Conservation (phyloP, 1,140 invertebrate species). For the Heliconius hewitsoni region DNA sequence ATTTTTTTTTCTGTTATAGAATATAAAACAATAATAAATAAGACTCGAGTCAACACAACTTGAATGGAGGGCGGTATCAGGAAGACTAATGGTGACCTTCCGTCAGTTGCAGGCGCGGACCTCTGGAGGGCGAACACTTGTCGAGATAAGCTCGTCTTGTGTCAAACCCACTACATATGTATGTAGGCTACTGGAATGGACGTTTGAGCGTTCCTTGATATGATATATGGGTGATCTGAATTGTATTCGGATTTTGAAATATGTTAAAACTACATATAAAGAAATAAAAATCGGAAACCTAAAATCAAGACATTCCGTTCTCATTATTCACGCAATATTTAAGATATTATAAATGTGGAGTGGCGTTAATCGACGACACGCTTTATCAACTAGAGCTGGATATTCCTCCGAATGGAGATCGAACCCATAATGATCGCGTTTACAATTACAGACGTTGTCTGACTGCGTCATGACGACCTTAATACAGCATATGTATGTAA, state of each 20-base stretch:
- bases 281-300: too few relatives aligned
- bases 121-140: not conserved
- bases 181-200: not conserved
- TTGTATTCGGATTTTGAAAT: not conserved
- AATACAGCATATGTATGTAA: too few relatives aligned
- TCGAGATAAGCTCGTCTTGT: slow-evolving; percentile 3
- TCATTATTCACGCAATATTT: too few relatives aligned
- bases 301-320: too few relatives aligned
- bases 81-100: slow-evolving; percentile 19
- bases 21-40: slow-evolving; percentile 11
- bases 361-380: not conserved
- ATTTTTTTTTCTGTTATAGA: not conserved
- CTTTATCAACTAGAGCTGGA: too few relatives aligned
- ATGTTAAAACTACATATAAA: too few relatives aligned
- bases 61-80: not conserved
- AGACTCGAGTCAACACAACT: not conserved
- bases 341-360: not conserved
- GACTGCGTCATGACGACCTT: too few relatives aligned
- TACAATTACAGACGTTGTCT: too few relatives aligned
- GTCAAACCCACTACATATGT: slow-evolving; percentile 10
- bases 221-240: not conserved
- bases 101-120: slow-evolving; percentile 7
- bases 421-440: too few relatives aligned
- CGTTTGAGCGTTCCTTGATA: not conserved
- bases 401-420: too few relatives aligned